Evolutionary conservation across 2,797 vertebrate genomes (phyloP).

Genomic region (Etheostoma perlongum): DNA sequence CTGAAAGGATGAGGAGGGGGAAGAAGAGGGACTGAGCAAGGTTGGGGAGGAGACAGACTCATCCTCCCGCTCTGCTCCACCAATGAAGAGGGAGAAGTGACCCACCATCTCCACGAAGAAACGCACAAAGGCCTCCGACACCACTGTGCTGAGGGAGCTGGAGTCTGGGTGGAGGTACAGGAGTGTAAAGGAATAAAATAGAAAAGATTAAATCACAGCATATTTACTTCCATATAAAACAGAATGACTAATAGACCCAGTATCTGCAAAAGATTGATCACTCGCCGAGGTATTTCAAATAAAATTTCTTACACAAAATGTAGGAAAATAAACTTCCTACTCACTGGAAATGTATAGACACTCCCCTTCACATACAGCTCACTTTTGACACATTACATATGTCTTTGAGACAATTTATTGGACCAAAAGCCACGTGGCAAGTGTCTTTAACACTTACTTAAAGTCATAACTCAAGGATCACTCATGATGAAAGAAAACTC

Average conservation of each 20-base stretch:
- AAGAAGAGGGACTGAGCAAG: conserved; percentile 72
- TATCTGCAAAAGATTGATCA: background rate
- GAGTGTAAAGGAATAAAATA: background rate
- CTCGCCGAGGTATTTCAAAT: background rate
- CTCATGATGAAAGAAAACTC: background rate
- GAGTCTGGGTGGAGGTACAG: conserved; percentile 74
- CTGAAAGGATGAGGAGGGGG: conserved; percentile 85
- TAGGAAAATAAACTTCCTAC: background rate
- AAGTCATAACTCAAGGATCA: background rate
- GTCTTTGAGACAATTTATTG: background rate
- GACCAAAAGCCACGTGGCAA: background rate
- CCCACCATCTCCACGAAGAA: conserved; percentile 98
- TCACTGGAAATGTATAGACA: background rate
- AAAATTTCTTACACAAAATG: background rate
- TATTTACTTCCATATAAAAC: background rate
- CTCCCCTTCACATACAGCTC: background rate
- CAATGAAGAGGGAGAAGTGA: conserved; percentile 95
- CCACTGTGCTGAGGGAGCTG: conserved; percentile 90
- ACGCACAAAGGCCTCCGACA: conserved; percentile 96
- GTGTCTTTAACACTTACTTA: no score
- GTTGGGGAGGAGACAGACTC: conserved; percentile 83
- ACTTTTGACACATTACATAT: background rate
- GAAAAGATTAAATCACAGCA: background rate
- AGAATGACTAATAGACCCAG: background rate
- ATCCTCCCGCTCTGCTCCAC: conserved; percentile 89